Conservation (phyloP, 2,113 vertebrate species). For the Ochotona princeps region DNA sequence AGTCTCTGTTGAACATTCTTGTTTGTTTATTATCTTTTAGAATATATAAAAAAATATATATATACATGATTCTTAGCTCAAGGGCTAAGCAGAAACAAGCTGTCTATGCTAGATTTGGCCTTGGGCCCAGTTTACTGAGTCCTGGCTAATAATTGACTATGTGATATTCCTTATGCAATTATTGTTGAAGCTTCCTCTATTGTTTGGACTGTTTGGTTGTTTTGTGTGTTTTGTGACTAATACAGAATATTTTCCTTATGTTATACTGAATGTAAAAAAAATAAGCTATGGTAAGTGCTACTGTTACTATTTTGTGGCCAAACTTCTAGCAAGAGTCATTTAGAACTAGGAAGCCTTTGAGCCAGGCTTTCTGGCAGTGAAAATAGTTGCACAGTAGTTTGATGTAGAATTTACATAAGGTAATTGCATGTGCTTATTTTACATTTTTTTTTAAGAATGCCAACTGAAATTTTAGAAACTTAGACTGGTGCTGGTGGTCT, state of each 20-base stretch:
- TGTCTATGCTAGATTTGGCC: constrained; percentile 5
- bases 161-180: constrained; percentile 33
- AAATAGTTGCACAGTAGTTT: constrained; percentile 43
- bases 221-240: constrained; percentile 38
- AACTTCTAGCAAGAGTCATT: constrained; percentile 39
- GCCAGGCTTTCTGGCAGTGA: constrained; percentile 2
- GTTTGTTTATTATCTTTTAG: constrained; percentile 23
- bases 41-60: constrained; percentile 7
- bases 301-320: constrained; percentile 53
- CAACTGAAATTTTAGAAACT: constrained; percentile 38
- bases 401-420: constrained; percentile 57
- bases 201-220: constrained; percentile 36
- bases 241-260: constrained; percentile 5
- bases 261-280: constrained; percentile 57
- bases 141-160: constrained; percentile 44
- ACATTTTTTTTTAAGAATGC: constrained; percentile 8
- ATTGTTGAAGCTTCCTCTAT: constrained; percentile 11
- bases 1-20: constrained; percentile 27
- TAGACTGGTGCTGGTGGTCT: not conserved
- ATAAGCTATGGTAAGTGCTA: constrained; percentile 27
- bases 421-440: constrained; percentile 31
- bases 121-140: not conserved
- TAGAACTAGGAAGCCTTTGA: constrained; percentile 63
- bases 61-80: constrained; percentile 23
- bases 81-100: constrained; percentile 20